phyloP scores from a whole-genome alignment of 2,113 vertebrate genomes.

The Mesocricetus auratus region DNA sequence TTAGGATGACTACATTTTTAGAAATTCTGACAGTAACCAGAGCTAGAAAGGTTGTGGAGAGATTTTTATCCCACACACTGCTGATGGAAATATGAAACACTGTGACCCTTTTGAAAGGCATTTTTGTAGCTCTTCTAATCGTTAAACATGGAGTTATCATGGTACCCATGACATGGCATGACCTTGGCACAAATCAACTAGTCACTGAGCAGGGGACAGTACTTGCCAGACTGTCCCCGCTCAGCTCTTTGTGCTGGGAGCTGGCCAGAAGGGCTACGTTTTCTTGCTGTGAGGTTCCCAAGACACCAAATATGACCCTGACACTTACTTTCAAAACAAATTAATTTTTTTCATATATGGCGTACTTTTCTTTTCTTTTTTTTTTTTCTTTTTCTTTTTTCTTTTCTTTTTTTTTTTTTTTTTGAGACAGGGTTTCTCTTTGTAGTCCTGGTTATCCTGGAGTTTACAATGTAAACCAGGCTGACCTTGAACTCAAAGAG shows the following conservation, averaged over 20 bases:
- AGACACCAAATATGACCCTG: background rate
- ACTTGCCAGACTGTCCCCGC: background rate
- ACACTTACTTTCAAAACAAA: slow-evolving; percentile 49
- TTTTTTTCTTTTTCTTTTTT: too few species aligned
- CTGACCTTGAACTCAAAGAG: background rate
- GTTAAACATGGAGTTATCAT: background rate
- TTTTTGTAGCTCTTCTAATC: background rate
- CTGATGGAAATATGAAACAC: background rate
- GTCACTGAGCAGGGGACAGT: background rate
- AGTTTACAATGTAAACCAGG: background rate
- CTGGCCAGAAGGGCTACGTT: too few species aligned
- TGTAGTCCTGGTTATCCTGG: background rate
- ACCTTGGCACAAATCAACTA: background rate
- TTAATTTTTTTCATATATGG: background rate
- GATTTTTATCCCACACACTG: background rate
- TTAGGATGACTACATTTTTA: background rate
- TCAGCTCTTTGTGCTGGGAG: background rate
- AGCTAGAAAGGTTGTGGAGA: background rate
- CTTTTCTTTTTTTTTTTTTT: background rate
- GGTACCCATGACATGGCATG: background rate
- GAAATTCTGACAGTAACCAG: background rate
- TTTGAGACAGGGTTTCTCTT: background rate
- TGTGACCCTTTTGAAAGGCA: background rate
- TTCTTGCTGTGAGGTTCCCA: background rate
- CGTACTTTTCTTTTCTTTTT: too few species aligned